Base-by-base conservation (phyloP, 2,113 vertebrate species). In the Oryzias woworae region DNA sequence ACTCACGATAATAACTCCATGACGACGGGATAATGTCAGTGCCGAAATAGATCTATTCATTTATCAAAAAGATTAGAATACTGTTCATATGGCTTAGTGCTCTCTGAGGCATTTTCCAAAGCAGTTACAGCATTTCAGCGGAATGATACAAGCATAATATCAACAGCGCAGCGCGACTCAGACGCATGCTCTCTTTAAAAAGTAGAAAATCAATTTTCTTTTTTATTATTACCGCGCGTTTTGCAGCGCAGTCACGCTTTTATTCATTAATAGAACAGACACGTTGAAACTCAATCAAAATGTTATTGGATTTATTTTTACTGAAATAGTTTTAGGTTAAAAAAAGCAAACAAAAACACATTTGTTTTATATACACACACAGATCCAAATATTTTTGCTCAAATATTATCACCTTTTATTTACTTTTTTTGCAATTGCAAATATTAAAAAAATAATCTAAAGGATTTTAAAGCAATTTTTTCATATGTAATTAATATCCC, bases 11-110 rank as follows among this genome's bases (percentile, higher is more conserved):
- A 88, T 86, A 86, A 86, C 75, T 82, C 64, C 69, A 77, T 45
- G 71, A 68, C 52, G 51, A 63, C 15, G 66, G 74, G 81, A 83
- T 83, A 80, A 88, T 87, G 61, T 81, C 77, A 74, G 75, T 7
- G 48, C 73, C 73, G 87, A 87, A 83, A 89, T 85, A 66, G 85
- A 85, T 84, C 85, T 82, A n/a, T 87, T 85, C 80, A 86, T 88
- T 88, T 86, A 79, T 83, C 73, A 78, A 74, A 82, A 81, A 79
- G 75, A 86, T 85, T 78, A 86, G 72, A 86, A 71, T 66, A 73
- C 22, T 43, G 58, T 82, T 88, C 82, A 87, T 87, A 86, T 90
- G 84, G 82, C 88, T 87, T 84, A 88, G 69, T 66, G 5, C 64
- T 75, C 62, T 69, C 2, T 49, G 51, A 62, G 63, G 59, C 58